Conservation (phyloP, 2,113 vertebrate genomes). For the Muntiacus muntjak region DNA sequence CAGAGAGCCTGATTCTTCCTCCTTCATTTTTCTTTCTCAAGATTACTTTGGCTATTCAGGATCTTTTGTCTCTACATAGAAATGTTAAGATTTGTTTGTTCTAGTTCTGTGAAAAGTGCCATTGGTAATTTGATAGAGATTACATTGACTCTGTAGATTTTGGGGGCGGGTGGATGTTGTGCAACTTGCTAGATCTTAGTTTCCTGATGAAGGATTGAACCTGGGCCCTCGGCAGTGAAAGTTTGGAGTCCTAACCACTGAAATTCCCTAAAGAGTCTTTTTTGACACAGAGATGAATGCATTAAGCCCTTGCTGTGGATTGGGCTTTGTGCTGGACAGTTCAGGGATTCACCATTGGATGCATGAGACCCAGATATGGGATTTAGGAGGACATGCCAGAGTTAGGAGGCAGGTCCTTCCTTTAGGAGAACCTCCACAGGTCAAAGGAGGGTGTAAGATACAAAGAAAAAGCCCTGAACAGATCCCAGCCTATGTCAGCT, state of each 20-base stretch:
- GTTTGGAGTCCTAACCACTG: not conserved
- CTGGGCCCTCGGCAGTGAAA: not conserved
- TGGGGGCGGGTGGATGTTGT: accelerated
- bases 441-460: not conserved
- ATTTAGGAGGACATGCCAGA: not conserved
- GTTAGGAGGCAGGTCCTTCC: not conserved
- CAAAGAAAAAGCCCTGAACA: not conserved
- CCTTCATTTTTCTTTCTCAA: not conserved
- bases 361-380: not conserved
- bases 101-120: not conserved
- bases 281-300: not conserved
- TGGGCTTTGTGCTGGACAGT: not conserved
- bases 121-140: not conserved
- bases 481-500: not conserved
- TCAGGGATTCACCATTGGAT: not conserved
- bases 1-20: not conserved
- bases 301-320: not conserved
- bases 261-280: not conserved
- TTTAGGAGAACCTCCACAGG: not conserved
- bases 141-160: not conserved
- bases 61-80: not conserved
- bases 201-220: not conserved
- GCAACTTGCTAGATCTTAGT: not conserved
- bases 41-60: not conserved
- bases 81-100: not conserved